Base-by-base conservation (phyloP, 2,888 invertebrate genomes). In the Melinaea marsaeus region DNA sequence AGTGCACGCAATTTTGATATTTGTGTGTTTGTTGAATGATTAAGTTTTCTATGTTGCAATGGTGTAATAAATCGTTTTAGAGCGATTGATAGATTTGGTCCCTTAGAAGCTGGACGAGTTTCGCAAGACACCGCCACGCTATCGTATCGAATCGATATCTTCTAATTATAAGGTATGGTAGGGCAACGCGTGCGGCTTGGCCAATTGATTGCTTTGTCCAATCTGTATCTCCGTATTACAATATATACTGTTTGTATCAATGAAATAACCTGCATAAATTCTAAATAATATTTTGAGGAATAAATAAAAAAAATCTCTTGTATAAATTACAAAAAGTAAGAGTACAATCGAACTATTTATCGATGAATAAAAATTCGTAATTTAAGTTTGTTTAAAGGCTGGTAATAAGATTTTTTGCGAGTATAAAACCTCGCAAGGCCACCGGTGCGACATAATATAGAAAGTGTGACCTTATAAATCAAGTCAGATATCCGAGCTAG, bases 101-200 rank as follows among this genome's bases (percentile, higher is more conserved):
- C 86, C 82, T 85, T 81, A 81, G 84, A 84, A 79, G 81, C 80
- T 78, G 80, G 81, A 82, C 80, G 73, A 79, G 86, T 90, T 90
- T 88, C 85, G 88, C 83, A 89, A 90, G 86, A 81, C 80, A 79
- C 81, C 78, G 83, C 82, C 77, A 79, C 81, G 84, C 80, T 84
- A 88, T 88, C 85, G 84, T 83, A 82, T 87, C 86, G 85, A 85
- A 86, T 86, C 85, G 87, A 89, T 88, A 89, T 88, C 83, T 81
- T 83, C 84, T 90, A 90, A 90, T 90, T 89, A 89, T 85, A 86
- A 85, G 86, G 86, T 84, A 85, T 75, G 81, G 83, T 76, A 74
- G 80, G 76, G 74, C 74, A 76, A 75, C 72, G 77, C 74, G 74
- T 72, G 73, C 74, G 73, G 73, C 68, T 72, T 72, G 74, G 73